These are phyloP conservation scores for Cyprinodon variegatus DNA, from an alignment of 2,113 vertebrate species.

Conservation along the genomic window DNA sequence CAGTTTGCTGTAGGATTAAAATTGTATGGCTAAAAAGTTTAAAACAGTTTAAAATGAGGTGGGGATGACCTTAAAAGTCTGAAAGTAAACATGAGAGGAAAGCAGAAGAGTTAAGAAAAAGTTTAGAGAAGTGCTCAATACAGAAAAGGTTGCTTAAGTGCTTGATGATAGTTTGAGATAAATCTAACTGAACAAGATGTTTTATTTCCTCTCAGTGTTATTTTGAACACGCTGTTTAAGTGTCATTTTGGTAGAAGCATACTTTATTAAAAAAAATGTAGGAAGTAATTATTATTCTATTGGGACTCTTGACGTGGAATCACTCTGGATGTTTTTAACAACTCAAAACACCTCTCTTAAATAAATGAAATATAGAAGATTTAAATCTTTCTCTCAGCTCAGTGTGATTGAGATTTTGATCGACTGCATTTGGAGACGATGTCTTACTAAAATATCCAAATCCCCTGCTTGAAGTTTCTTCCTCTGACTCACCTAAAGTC, in stretches of 20 bases:
- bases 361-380: not conserved
- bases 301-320: not conserved
- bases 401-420: not conserved
- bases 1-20: not conserved
- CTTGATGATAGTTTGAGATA: not conserved
- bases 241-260: not conserved
- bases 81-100: not conserved
- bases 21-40: not conserved
- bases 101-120: not conserved
- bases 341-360: not conserved
- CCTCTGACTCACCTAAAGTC: no score
- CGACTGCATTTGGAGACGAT: not conserved
- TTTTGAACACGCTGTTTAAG: no score
- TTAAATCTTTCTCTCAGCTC: not conserved
- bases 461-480: not conserved
- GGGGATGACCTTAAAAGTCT: not conserved
- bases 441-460: not conserved
- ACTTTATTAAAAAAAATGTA: not conserved
- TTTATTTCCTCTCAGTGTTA: not conserved
- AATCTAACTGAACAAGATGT: not conserved
- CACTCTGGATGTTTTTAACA: not conserved
- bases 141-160: not conserved
- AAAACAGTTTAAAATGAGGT: not conserved
- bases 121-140: not conserved
- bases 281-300: not conserved